Base-by-base conservation (phyloP, 2,113 vertebrate species). In the Chionodraco myersi region DNA sequence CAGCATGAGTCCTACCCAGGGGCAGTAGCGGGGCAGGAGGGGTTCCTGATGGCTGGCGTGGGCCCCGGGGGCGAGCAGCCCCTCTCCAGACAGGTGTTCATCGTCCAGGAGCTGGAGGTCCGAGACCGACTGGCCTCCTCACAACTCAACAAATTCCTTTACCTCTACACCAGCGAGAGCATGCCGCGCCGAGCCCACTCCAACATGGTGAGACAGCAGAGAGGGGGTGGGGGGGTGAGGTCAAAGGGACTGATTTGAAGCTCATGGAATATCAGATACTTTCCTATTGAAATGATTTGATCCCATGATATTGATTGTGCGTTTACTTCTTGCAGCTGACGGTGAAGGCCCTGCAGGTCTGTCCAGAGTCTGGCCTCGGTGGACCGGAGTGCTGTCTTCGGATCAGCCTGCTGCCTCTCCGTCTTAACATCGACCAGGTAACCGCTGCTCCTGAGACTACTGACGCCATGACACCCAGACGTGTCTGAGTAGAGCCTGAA, bases 91-190 rank as follows among this genome's bases (percentile, higher is more conserved):
- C 97, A 98, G 91, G 97, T 97, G 59, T 97, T 98, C 86, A 95
- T 98, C 0, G 97, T 98, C 10, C 97, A 98, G 88, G 97, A 98
- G 91, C 91, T 98, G 26, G 97, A 98, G 91, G 93, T 98, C 57
- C 95, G 97, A 0, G 97, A 98, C 84, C 94, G 97, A 7, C 93
- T 98, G 44, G 96, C 97, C 66, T 94, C 96, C 66, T 97, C 97
- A 9, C 96, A 97, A 89, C 95, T 97, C 91, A 97, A 98, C 95
- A 97, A 97, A 92, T 97, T 97, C 88, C 95, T 98, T 77, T 97
- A 97, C 90, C 92, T 97, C 82, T 95, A 97, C 95, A 97, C 96
- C 8, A 97, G 97, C 2, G 97, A 98, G 91, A 95, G 94, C 86
- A 96, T 97, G 96, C 97, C 97, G 0, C 94, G 97, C 41, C 89